Evolutionary conservation across 2,888 invertebrate genomes (phyloP).

Genomic region (Drepanosiphum platanoidis): DNA sequence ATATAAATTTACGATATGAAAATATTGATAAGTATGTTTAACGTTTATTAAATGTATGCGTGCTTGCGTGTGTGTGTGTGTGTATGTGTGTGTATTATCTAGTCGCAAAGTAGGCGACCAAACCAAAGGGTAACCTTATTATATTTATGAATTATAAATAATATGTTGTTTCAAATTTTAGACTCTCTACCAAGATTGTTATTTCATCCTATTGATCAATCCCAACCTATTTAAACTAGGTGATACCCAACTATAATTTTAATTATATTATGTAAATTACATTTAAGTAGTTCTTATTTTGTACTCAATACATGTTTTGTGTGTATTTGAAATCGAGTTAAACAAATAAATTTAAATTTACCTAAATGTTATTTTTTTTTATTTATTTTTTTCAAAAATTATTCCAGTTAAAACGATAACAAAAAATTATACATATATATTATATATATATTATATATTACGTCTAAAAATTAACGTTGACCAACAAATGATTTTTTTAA

Average conservation of each 20-base stretch:
- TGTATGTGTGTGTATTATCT: slow-evolving; percentile 47
- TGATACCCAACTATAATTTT: neutral
- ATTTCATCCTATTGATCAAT: slow-evolving; percentile 38
- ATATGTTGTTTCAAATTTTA: slow-evolving; percentile 38
- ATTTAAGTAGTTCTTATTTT: slow-evolving; percentile 2
- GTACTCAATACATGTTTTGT: neutral
- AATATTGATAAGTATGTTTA: neutral
- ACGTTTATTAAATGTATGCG: slow-evolving; percentile 11
- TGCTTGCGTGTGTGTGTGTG: neutral
- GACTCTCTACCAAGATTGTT: slow-evolving; percentile 28
- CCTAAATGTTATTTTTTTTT: neutral
- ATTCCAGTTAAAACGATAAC: slow-evolving; percentile 8
- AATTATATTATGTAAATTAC: slow-evolving; percentile 15
- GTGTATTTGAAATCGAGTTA: slow-evolving; percentile 4
- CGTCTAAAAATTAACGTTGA: slow-evolving; percentile 7
- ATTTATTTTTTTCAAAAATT: neutral
- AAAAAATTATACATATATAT: too few species aligned
- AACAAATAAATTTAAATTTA: neutral
- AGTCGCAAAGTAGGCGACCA: slow-evolving; percentile 58
- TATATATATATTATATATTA: too few species aligned
- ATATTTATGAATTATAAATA: slow-evolving; percentile 14
- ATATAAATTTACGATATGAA: neutral
- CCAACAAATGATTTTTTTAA: neutral
- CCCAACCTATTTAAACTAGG: neutral
- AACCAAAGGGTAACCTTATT: slow-evolving; percentile 56